Base-by-base conservation (phyloP, 1,140 invertebrate genomes). In the Battus philenor region DNA sequence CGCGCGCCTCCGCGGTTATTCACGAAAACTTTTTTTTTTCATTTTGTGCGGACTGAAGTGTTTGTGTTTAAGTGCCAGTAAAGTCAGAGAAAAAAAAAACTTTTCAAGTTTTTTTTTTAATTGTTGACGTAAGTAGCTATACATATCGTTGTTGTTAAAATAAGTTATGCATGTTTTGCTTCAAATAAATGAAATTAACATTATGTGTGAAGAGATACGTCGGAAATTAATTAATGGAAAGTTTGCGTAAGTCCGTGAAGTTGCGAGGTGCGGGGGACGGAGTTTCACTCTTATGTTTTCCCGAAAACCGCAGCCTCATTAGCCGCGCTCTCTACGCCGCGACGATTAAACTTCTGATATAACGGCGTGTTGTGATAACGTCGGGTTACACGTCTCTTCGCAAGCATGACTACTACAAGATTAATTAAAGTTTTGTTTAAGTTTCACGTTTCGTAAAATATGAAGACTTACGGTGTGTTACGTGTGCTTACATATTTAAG, bases 241-340 rank as follows among this genome's bases (percentile, higher is more conserved):
- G 71, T 75, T 77, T 65, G 58, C 50, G 47, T 61, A 58, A 71
- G 69, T 63, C 52, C 52, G 51, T 50, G 51, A 62, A 73, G 54
- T 69, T 68, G 50, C n/a, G 44, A 43, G 47, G 52, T 55, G 46
- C 54, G 55, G 46, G 39, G 53, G 44, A 29, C 45, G 36, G 47
- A 50, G 49, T 47, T 48, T 50, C 56, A 65, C 66, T 67, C 60
- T 68, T 64, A 70, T 79, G 75, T 79, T 76, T 70, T 68, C 67
- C 50, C 50, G 54, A 50, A 68, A 66, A 84, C 80, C 80, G 72
- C 80, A 84, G 74, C 48, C 72, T 84, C 80, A 77, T 84, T 84
- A 84, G 76, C 63, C 53, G 74, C 59, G 72, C 77, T 70, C 79
- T 81, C 77, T 73, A 69, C 60, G 66, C 62, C 62, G 54, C 68